A percentile compares a stretch with the other conserved stretches of the same genome.
These are phyloP conservation scores for Podabrus alpinus DNA, from an alignment of 2,888 invertebrate species.

Conservation along the genomic window DNA sequence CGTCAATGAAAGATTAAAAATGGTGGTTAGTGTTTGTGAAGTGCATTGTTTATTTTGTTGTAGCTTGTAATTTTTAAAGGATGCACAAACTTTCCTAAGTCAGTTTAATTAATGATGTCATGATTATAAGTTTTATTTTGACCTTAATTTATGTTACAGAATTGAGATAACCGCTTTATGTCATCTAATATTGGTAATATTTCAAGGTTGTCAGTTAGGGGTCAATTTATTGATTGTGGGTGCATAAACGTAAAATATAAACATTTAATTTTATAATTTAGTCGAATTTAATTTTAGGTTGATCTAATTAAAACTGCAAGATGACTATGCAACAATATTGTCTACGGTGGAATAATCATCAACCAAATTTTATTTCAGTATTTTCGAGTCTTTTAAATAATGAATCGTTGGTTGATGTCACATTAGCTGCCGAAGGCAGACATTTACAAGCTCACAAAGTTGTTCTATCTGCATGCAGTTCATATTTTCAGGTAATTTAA, in stretches of 20 bases:
- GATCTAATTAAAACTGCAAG: background rate
- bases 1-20: conserved; percentile 37
- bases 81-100: conserved; percentile 30
- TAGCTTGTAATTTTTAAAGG: conserved; percentile 27
- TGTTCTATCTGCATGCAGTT: conserved; percentile 87
- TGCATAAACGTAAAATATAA: conserved; percentile 39
- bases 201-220: conserved; percentile 49
- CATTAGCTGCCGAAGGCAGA: conserved; percentile 87
- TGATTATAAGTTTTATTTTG: conserved; percentile 29
- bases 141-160: conserved; percentile 39
- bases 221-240: conserved; percentile 48
- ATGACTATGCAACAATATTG: conserved; percentile 57
- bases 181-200: conserved; percentile 44
- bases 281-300: conserved; percentile 14
- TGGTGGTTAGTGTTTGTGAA: conserved; percentile 43
- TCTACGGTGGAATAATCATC: conserved; percentile 88
- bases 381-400: conserved; percentile 82
- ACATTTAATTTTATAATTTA: conserved; percentile 26
- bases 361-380: conserved; percentile 88
- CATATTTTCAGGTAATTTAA: conserved; percentile 80
- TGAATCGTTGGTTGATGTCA: conserved; percentile 86
- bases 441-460: conserved; percentile 89
- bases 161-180: conserved; percentile 43
- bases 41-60: conserved; percentile 40
- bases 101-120: conserved; percentile 38